Percentiles rank a stretch among this genome's conserved stretches.
These are phyloP conservation scores for Sterna hirundo DNA, from an alignment of 2,113 vertebrate genomes.

Conservation along the genomic window DNA sequence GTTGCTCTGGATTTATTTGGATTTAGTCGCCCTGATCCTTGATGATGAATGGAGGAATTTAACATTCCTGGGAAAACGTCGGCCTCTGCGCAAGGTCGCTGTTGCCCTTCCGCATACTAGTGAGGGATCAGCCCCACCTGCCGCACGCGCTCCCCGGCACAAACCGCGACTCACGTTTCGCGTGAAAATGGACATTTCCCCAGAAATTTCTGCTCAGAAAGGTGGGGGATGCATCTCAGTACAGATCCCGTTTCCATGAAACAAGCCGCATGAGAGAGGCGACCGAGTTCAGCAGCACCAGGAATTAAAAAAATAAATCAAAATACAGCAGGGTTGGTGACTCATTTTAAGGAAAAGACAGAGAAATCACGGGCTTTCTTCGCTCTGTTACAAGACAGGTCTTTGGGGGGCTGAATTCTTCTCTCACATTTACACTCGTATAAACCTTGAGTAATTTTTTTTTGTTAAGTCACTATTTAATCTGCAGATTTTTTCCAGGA, in stretches of 20 bases:
- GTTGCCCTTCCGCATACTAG: fast-evolving
- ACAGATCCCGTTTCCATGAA: neutral
- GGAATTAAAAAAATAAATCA: neutral
- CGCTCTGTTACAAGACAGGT: neutral
- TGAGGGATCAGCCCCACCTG: neutral
- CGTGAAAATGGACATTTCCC: neutral
- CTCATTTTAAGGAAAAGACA: neutral
- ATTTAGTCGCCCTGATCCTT: neutral
- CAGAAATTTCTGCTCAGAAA: neutral
- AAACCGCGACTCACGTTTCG: fast-evolving
- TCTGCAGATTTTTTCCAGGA: neutral
- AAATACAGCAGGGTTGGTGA: neutral
- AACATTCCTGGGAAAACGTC: neutral
- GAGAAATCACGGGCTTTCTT: neutral
- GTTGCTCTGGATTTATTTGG: neutral
- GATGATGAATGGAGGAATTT: neutral
- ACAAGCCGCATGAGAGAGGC: neutral
- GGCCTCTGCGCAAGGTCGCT: neutral
- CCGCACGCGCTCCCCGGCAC: neutral
- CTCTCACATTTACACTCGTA: neutral
- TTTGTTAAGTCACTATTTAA: neutral
- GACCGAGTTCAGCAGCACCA: neutral
- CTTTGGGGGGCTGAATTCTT: neutral
- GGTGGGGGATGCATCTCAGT: neutral
- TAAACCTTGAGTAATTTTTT: neutral